These are phyloP conservation scores for Caenorhabditis drosophilae DNA, from an alignment of 2,888 invertebrate genomes.

Conservation along the genomic window DNA sequence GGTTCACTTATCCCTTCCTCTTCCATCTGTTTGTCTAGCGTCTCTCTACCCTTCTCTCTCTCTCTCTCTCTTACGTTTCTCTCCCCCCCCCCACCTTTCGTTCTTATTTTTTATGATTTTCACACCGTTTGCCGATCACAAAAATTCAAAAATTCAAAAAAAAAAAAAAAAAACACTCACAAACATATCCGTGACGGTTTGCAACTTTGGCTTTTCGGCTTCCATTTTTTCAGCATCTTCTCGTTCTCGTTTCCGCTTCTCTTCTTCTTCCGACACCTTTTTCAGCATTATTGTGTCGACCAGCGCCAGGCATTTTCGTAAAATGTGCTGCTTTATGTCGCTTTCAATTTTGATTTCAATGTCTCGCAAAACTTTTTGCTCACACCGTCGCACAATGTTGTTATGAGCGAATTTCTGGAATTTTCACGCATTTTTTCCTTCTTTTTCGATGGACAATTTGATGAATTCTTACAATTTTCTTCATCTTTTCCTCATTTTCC, in stretches of 20 bases:
- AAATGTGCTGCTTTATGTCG: conserved; percentile 17
- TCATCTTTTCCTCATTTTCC: not conserved
- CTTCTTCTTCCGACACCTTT: conserved; percentile 10
- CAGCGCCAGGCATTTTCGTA: conserved; percentile 8
- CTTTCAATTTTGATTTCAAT: conserved; percentile 11
- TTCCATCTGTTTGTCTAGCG: too few species aligned
- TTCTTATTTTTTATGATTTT: too few species aligned
- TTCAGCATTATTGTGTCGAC: conserved; percentile 12
- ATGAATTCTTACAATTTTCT: not conserved
- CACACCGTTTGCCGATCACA: too few species aligned
- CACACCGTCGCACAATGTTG: not conserved
- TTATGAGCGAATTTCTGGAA: not conserved
- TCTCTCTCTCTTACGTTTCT: too few species aligned
- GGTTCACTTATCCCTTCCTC: too few species aligned
- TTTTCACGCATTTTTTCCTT: too few species aligned
- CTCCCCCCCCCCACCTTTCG: too few species aligned
- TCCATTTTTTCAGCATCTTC: conserved; percentile 23
- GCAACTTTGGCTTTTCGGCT: conserved; percentile 6
- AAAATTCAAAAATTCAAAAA: too few species aligned
- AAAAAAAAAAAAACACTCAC: conserved; percentile 4
- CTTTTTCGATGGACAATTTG: too few species aligned
- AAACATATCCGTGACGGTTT: conserved; percentile 11
- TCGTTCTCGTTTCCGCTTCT: conserved; percentile 16
- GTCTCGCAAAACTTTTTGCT: conserved; percentile 1
- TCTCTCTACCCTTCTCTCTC: too few species aligned